These are phyloP conservation scores for Zaprionus gabonicus DNA, from an alignment of 1,140 invertebrate species.

Conservation along the genomic window DNA sequence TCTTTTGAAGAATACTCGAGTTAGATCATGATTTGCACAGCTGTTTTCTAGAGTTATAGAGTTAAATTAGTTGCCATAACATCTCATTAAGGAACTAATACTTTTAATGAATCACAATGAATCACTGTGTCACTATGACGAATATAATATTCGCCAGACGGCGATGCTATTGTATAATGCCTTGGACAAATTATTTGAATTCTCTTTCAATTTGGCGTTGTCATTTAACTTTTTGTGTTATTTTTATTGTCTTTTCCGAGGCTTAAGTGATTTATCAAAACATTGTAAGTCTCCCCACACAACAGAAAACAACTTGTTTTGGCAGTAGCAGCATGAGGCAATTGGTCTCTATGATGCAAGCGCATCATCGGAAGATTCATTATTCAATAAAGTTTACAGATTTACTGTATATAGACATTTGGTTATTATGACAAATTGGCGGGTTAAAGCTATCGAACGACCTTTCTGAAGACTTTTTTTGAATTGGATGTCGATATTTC, in stretches of 20 bases:
- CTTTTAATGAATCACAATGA: constrained; percentile 29
- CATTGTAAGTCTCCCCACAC: constrained; percentile 23
- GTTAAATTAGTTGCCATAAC: background rate
- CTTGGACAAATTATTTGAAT: constrained; percentile 25
- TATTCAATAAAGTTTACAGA: background rate
- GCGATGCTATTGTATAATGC: constrained; percentile 20
- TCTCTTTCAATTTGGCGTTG: constrained; percentile 12
- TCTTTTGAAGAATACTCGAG: background rate
- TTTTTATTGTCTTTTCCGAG: constrained; percentile 21
- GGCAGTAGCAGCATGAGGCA: constrained; percentile 31
- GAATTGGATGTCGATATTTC: background rate
- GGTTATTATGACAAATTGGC: background rate
- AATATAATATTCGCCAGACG: constrained; percentile 10
- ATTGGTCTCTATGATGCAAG: constrained; percentile 15
- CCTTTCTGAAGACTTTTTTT: background rate
- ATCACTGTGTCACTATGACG: constrained; percentile 17
- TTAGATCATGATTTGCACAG: background rate
- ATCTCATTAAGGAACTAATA: background rate
- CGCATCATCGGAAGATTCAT: background rate
- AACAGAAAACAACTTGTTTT: constrained; percentile 9
- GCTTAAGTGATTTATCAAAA: constrained; percentile 52
- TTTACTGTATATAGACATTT: background rate
- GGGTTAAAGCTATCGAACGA: background rate
- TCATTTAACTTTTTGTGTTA: constrained; percentile 28
- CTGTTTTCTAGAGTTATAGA: background rate